Base-by-base conservation (phyloP, 2,113 vertebrate species). In the Physeter macrocephalus region DNA sequence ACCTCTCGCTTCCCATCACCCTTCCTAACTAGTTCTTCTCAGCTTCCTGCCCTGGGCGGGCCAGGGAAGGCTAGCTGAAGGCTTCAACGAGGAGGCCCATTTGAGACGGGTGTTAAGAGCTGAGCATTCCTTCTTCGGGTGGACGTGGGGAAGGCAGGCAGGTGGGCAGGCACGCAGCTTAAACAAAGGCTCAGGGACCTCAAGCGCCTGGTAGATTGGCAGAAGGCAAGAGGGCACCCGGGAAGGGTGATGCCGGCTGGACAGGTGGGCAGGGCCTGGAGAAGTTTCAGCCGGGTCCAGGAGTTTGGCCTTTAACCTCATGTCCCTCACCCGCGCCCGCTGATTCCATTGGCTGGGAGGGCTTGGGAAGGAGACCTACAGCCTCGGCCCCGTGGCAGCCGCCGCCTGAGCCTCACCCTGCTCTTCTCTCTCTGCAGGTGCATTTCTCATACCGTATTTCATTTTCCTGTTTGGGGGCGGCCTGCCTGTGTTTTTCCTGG, bases 391-490 rank as follows among this genome's bases (percentile, higher is more conserved):
- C 0, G 0, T 4, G 59, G 29, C 29, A 23, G 41, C 15, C 75
- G 3, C 71, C 12, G 39, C 39, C 25, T 93, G 39, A 93, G 54
- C 29, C 20, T 57, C 6, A 31, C 61, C 74, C 72, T 3, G 7
- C 67, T 93, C 0, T 96, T 46, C 97, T 98, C 94, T 93, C 74
- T 97, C 89, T 52, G 23, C 98, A 99, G 99, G 99, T 99, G 99
- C 99, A 3, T 99, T 99, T 99, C 99, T 99, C 98, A 99, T 99
- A 98, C 99, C 99, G 77, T 99, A 99, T 99, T 99, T 99, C 98
- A 99, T 99, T 98, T 99, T 99, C 99, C 99, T 99, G 98, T 99
- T 99, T 85, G 99, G 99, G 59, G 99, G 99, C 67, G 99, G 99
- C 97, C 99, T 99, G 97, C 99, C 99, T 0, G 99, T 99, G 97